These are phyloP conservation scores for Stegastes partitus DNA, from an alignment of 2,113 vertebrate genomes.

Conservation along the genomic window DNA sequence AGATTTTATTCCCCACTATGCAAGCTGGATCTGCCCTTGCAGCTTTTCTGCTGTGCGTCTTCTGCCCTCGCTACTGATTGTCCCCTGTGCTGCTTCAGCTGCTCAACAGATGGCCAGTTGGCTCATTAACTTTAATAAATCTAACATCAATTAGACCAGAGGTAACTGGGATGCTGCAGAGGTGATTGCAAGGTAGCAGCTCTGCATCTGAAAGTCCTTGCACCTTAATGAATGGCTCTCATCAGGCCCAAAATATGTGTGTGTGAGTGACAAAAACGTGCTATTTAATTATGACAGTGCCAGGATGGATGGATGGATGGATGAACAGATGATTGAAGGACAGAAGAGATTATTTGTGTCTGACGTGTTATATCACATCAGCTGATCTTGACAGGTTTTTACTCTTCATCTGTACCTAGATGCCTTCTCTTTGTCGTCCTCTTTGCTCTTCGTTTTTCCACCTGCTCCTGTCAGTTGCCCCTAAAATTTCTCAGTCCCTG, in stretches of 20 bases:
- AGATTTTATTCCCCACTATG: slow-evolving; percentile 10
- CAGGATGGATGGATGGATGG: too few relatives aligned
- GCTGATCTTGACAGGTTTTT: slow-evolving; percentile 51
- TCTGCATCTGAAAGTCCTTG: slow-evolving; percentile 59
- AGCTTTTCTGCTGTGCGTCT: slow-evolving; percentile 18
- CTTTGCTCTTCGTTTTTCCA: neutral
- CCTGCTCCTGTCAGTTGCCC: slow-evolving; percentile 12
- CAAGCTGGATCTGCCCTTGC: slow-evolving; percentile 30
- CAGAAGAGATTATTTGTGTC: slow-evolving; percentile 9
- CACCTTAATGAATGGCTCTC: slow-evolving; percentile 35
- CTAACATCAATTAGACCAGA: slow-evolving; percentile 83
- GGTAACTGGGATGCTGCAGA: slow-evolving; percentile 82
- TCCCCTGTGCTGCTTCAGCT: slow-evolving; percentile 52
- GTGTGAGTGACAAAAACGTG: slow-evolving; percentile 12
- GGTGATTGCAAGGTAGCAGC: slow-evolving; percentile 74
- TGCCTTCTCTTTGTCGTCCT: slow-evolving; percentile 28
- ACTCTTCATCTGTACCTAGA: slow-evolving; percentile 40
- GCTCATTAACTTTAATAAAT: slow-evolving; percentile 86
- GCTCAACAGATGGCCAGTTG: slow-evolving; percentile 84
- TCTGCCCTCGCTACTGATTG: slow-evolving; percentile 61
- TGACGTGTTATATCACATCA: slow-evolving; percentile 35
- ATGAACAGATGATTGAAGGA: slow-evolving; percentile 39
- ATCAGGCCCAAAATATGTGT: slow-evolving; percentile 11
- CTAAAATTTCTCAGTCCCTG: neutral
- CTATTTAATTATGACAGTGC: slow-evolving; percentile 9